Evolutionary conservation across 2,888 invertebrate genomes (phyloP).

Genomic region (Himalopsyche kuldschensis): DNA sequence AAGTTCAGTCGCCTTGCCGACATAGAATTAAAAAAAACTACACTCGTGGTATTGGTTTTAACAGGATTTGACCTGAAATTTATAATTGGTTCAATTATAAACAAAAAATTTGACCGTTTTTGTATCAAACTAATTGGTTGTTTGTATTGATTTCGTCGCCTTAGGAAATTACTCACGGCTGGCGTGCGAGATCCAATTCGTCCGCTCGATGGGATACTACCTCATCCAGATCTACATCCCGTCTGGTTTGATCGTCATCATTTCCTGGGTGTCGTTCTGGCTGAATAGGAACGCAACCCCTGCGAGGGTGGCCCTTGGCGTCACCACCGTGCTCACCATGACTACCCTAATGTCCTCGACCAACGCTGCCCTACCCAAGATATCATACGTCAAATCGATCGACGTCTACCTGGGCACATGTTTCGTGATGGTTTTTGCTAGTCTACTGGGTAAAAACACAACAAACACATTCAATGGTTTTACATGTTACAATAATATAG

Average conservation of each 20-base stretch:
- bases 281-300: constrained; percentile 93
- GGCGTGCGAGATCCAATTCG: constrained; percentile 96
- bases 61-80: background rate
- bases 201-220: constrained; percentile 98
- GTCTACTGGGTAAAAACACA: constrained; percentile 78
- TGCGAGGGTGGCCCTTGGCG: constrained; percentile 89
- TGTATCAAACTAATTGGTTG: background rate
- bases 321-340: constrained; percentile 96
- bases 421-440: constrained; percentile 99
- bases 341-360: constrained; percentile 97
- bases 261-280: constrained; percentile 98
- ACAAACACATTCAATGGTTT: background rate
- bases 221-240: constrained; percentile 98
- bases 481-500: background rate
- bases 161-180: constrained; percentile 94
- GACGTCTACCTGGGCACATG: constrained; percentile 97
- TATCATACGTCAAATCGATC: constrained; percentile 96
- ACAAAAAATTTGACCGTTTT: background rate
- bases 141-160: background rate
- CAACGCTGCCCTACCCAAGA: constrained; percentile 95
- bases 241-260: constrained; percentile 94
- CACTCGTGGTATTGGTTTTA: background rate
- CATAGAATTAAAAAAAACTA: background rate
- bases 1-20: background rate
- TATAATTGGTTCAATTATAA: background rate